These are phyloP conservation scores for Pao palembangensis DNA, from an alignment of 2,113 vertebrate species.

Conservation along the genomic window DNA sequence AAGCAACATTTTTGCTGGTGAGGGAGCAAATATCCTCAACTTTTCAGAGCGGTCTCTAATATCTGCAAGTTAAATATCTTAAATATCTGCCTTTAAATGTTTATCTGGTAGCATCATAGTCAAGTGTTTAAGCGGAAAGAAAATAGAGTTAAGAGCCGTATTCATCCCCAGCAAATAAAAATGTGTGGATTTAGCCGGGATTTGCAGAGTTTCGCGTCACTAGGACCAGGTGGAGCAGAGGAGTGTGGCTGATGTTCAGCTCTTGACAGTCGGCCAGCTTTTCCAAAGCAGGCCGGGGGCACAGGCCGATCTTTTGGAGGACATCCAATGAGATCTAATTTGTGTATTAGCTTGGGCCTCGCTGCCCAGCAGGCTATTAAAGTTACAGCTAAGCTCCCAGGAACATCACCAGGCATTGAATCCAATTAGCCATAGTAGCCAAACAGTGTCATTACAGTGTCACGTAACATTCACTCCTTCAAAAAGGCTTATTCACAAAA, in stretches of 20 bases:
- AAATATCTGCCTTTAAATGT: too few relatives aligned
- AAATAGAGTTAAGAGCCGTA: too few relatives aligned
- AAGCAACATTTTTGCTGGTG: constrained; percentile 16
- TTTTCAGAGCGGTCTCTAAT: too few relatives aligned
- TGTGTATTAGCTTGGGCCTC: not conserved
- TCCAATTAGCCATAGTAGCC: not conserved
- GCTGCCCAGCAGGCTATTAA: not conserved
- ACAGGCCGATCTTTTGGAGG: not conserved
- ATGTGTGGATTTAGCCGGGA: too few relatives aligned
- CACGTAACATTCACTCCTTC: not conserved
- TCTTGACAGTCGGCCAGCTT: not conserved
- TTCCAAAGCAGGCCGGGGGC: too few relatives aligned
- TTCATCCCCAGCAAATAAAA: too few relatives aligned
- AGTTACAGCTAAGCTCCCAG: not conserved
- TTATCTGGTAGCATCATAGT: too few relatives aligned
- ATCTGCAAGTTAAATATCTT: too few relatives aligned
- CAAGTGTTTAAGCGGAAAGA: too few relatives aligned
- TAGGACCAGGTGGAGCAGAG: not conserved
- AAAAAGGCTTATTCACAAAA: not conserved
- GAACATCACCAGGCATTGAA: not conserved
- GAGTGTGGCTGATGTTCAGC: not conserved
- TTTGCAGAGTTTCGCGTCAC: not conserved
- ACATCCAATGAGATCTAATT: not conserved
- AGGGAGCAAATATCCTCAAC: not conserved
- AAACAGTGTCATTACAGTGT: not conserved